Evolutionary conservation across 2,113 vertebrate genomes (phyloP).

Genomic region (Vicugna pacos): DNA sequence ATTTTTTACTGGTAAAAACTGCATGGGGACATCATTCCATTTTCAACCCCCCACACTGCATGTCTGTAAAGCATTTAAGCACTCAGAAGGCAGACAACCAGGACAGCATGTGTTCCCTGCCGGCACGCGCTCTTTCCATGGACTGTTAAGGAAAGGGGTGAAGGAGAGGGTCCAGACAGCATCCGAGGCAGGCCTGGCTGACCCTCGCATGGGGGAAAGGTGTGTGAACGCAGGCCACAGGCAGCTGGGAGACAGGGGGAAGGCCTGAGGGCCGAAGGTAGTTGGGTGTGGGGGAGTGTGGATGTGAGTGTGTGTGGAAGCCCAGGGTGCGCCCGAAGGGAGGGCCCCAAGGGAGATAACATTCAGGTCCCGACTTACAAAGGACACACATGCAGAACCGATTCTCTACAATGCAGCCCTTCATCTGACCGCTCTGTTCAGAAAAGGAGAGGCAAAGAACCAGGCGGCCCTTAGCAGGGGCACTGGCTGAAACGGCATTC

Average conservation of each 20-base stretch:
- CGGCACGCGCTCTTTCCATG: accelerated
- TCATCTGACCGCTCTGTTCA: constrained; percentile 49
- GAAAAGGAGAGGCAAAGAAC: neutral
- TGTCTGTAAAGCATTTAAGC: neutral
- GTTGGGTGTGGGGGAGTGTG: constrained; percentile 48
- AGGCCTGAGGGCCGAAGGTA: neutral
- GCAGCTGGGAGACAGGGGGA: neutral
- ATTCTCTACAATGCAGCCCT: constrained; percentile 63
- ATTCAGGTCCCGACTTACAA: constrained; percentile 72
- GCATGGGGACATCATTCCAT: neutral
- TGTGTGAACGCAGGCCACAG: accelerated
- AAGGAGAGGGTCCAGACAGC: neutral
- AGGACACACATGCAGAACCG: neutral
- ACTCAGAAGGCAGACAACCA: neutral
- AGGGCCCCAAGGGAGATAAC: constrained; percentile 73
- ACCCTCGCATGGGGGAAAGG: neutral
- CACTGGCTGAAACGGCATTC: neutral
- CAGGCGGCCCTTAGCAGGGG: neutral
- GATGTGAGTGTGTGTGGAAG: constrained; percentile 30
- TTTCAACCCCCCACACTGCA: neutral
- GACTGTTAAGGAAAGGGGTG: neutral
- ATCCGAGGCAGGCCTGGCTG: neutral
- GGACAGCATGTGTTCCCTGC: neutral
- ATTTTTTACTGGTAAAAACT: neutral
- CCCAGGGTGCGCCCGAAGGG: constrained; percentile 59